Base-by-base conservation (phyloP, 2,113 vertebrate species). In the Pontoporia blainvillei region DNA sequence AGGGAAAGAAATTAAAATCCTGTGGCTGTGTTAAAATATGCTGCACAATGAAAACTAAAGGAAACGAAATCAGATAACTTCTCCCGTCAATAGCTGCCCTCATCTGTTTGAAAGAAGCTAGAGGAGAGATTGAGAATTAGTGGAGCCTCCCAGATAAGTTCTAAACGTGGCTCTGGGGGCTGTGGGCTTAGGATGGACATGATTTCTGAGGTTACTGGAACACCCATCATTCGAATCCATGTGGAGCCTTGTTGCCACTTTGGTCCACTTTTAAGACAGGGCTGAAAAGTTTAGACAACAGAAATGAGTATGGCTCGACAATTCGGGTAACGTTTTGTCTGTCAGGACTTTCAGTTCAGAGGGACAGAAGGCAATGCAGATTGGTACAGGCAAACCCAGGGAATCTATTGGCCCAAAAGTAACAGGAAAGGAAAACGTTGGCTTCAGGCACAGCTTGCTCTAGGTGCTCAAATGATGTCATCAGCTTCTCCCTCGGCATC, bases 401-500 rank as follows among this genome's bases (percentile, higher is more conserved):
- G 23, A 44, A 39, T 57, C 39, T 64, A 15, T 1, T 49, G 49
- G 54, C 14, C 11, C 6, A 21, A 3, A 21, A 3, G 36, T 76
- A 34, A 44, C 15, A 39, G 12, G 31, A 78, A 34, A 61, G 11
- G 57, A 31, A 86, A 23, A 39, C 0, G 2, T 8, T 5, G 46
- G 66, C 49, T 69, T 91, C 90, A 94, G 94, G 92, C 21, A 49
- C 5, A 23, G 83, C 67, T 89, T 15, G 87, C 85, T 92, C 62
- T 7, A 52, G 84, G 69, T 36, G 31, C 20, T 86, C 29, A 20
- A 3, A 25, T 15, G 7, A n/a, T 5, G 7, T 9, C 25, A 0
- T 8, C 15, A 41, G 61, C 31, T 44, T 49, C 64, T 57, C 57
- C 20, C 0, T 25, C 41, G 39, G 46, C 1, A 0, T n/a, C 39